A percentile compares a stretch with the other conserved stretches of the same genome.
Evolutionary conservation across 2,113 vertebrate genomes (phyloP).

Genomic region (Macrotus californicus): DNA sequence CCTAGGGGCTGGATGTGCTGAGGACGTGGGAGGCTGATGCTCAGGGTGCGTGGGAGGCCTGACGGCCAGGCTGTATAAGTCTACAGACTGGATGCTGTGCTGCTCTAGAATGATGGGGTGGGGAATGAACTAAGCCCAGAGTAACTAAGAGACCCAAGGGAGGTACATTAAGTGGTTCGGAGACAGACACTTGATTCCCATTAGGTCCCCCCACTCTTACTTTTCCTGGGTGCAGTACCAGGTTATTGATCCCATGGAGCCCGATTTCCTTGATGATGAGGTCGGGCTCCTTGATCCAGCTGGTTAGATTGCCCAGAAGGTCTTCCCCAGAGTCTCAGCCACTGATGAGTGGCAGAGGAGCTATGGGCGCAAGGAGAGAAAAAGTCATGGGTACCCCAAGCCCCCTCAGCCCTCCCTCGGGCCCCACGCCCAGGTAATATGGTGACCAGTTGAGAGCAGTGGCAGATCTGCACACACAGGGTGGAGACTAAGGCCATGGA

Average conservation of each 20-base stretch:
- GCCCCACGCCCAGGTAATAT: not conserved
- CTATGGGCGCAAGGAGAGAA: not conserved
- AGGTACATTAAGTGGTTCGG: not conserved
- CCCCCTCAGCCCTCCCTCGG: too few relatives aligned
- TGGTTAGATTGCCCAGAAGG: not conserved
- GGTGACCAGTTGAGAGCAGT: not conserved
- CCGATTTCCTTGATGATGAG: conserved; percentile 18
- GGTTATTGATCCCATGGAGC: conserved; percentile 35
- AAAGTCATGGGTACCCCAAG: too few relatives aligned
- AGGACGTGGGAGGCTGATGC: too few relatives aligned
- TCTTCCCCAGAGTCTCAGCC: not conserved
- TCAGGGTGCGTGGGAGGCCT: not conserved
- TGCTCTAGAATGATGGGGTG: not conserved
- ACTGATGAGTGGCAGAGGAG: conserved; percentile 46
- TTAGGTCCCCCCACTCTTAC: not conserved
- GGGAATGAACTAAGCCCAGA: not conserved
- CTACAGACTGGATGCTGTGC: not conserved
- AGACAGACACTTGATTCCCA: not conserved
- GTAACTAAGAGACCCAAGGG: not conserved
- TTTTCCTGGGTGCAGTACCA: conserved; percentile 34
- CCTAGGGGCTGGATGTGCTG: not conserved
- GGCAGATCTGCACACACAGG: not conserved
- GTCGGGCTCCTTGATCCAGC: conserved; percentile 17
- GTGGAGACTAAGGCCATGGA: not conserved
- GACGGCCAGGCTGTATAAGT: not conserved